Evolutionary conservation across 2,797 vertebrate species (phyloP).

Genomic region (Anomalospiza imberbis): DNA sequence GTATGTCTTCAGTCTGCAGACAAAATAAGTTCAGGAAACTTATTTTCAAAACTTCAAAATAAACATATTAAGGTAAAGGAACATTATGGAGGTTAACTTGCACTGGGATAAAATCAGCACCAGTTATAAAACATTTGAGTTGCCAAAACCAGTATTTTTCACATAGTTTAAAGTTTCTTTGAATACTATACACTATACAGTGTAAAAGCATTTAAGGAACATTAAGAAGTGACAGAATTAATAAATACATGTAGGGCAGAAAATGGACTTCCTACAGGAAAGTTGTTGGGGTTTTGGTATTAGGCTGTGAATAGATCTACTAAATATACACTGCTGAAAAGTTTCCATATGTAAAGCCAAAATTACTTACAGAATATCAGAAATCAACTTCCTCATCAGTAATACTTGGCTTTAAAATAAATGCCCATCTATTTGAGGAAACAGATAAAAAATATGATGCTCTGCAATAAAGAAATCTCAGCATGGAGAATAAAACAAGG

Average conservation of each 20-base stretch:
- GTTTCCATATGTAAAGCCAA: neutral
- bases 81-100: neutral
- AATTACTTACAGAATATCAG: neutral
- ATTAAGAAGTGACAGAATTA: neutral
- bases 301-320: neutral
- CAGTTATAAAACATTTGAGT: neutral
- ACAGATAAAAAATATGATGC: neutral
- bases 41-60: neutral
- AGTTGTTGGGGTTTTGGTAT: neutral
- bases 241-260: neutral
- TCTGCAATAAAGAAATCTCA: neutral
- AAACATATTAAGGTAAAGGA: neutral
- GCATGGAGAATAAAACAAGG: neutral
- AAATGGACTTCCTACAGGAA: neutral
- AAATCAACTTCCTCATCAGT: neutral
- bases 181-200: accelerated
- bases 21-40: neutral
- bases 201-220: neutral
- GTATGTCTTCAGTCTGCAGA: neutral
- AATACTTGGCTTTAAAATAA: neutral
- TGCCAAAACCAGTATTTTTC: neutral
- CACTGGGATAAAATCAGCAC: neutral
- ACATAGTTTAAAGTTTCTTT: neutral
- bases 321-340: neutral
- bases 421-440: neutral